A percentile compares a stretch with the other conserved stretches of the same genome.
phyloP scores from a whole-genome alignment of 2,797 vertebrate species.

The Epinephelus coioides region DNA sequence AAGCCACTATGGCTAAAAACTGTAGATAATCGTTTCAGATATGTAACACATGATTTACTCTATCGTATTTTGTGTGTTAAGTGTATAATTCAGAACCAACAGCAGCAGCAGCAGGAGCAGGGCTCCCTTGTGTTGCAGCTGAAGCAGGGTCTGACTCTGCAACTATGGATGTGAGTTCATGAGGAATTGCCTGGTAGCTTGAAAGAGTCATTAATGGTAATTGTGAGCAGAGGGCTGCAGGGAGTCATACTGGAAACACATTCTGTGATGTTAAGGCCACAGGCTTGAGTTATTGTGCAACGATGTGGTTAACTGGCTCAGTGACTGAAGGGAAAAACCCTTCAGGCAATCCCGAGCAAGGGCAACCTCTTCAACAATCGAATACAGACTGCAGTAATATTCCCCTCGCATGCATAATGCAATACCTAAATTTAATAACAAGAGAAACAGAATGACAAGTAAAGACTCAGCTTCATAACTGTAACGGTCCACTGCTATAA shows the following conservation, averaged over 20 bases:
- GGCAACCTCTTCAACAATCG: slow-evolving; percentile 54
- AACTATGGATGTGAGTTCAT: slow-evolving; percentile 31
- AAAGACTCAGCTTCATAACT: slow-evolving; percentile 48
- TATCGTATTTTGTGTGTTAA: not conserved
- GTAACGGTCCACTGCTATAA: slow-evolving; percentile 25
- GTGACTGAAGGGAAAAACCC: slow-evolving; percentile 54
- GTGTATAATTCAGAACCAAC: not conserved
- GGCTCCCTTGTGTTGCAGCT: slow-evolving; percentile 19
- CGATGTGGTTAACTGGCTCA: slow-evolving; percentile 35
- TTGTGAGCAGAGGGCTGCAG: slow-evolving; percentile 55
- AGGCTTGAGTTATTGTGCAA: slow-evolving; percentile 51
- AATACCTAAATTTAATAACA: slow-evolving; percentile 70
- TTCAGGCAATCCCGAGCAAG: slow-evolving; percentile 31
- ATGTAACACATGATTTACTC: not conserved
- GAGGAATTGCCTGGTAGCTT: slow-evolving; percentile 54
- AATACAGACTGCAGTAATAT: slow-evolving; percentile 65
- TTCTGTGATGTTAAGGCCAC: slow-evolving; percentile 57
- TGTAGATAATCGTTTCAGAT: not conserved
- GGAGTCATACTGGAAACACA: slow-evolving; percentile 48
- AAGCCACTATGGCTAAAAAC: not conserved
- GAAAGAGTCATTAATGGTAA: slow-evolving; percentile 64
- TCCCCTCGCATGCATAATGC: slow-evolving; percentile 69
- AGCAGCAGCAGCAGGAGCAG: not conserved
- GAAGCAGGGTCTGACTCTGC: slow-evolving; percentile 18
- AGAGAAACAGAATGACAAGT: slow-evolving; percentile 58